phyloP scores from a whole-genome alignment of 2,888 invertebrate genomes.

The Rhagonycha fulva region DNA sequence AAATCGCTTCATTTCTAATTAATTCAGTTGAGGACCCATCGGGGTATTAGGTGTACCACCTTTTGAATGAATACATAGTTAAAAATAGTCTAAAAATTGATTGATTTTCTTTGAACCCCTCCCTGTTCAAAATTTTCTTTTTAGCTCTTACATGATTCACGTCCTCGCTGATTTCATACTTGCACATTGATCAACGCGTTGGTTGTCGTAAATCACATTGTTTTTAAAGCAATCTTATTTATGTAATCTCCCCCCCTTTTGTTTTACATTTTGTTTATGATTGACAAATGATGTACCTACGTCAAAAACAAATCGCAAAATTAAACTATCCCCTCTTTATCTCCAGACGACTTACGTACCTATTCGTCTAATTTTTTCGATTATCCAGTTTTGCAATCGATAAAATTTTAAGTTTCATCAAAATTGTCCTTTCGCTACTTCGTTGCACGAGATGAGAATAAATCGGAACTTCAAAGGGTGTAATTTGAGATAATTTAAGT shows the following conservation, averaged over 20 bases:
- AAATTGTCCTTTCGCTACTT: neutral
- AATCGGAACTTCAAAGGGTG: neutral
- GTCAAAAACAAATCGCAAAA: neutral
- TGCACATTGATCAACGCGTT: neutral
- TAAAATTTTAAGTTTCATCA: neutral
- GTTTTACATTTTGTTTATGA: no score
- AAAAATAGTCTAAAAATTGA: no score
- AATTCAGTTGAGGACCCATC: neutral
- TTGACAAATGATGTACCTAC: neutral
- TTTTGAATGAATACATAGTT: no score
- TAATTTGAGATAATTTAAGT: neutral
- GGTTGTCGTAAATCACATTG: neutral
- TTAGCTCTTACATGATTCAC: neutral
- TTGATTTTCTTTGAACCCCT: neutral
- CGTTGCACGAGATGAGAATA: neutral
- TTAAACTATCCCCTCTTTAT: neutral
- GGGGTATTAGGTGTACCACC: neutral
- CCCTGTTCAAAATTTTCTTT: neutral
- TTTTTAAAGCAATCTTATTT: neutral
- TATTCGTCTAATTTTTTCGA: no score
- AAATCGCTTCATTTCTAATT: neutral
- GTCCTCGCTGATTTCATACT: neutral
- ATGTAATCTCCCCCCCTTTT: neutral
- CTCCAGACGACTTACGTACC: no score
- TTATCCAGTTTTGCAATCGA: neutral